A percentile compares a stretch with the other conserved stretches of the same genome.
These are phyloP conservation scores for Lymantria monacha DNA, from an alignment of 2,888 invertebrate species.

Conservation along the genomic window DNA sequence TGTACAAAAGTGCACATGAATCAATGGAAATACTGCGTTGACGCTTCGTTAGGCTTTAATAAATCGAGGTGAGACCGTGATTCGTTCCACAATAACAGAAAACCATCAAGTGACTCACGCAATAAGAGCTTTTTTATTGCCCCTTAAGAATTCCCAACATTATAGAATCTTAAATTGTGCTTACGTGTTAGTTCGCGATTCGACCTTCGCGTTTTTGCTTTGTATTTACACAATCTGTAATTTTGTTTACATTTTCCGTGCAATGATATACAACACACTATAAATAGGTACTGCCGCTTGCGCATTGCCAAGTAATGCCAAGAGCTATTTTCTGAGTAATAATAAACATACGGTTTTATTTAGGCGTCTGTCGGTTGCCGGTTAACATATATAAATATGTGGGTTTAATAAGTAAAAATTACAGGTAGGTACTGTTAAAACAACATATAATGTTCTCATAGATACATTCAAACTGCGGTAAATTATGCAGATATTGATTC, in stretches of 20 bases:
- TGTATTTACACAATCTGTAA: constrained; percentile 59
- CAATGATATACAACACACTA: constrained; percentile 54
- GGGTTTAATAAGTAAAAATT: not conserved
- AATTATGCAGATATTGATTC: no score
- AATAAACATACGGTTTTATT: constrained; percentile 36
- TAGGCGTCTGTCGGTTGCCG: constrained; percentile 16
- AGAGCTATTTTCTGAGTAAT: constrained; percentile 40
- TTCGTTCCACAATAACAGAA: no score
- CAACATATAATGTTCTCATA: not conserved
- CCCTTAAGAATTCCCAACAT: not conserved
- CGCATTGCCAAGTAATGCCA: constrained; percentile 49
- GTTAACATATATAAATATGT: constrained; percentile 4
- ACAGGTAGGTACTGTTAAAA: not conserved
- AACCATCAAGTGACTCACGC: no score
- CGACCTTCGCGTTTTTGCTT: constrained; percentile 28
- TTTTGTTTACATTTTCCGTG: constrained; percentile 62
- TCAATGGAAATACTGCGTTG: no score
- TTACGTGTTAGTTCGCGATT: constrained; percentile 21
- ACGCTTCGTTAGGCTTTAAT: no score
- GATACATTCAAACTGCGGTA: no score
- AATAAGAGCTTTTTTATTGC: no score
- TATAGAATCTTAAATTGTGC: not conserved
- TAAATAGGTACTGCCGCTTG: constrained; percentile 38
- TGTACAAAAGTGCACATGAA: no score
- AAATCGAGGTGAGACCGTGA: no score